Evolutionary conservation across 2,888 invertebrate genomes (phyloP).

Genomic region (Halocaridina rubra): DNA sequence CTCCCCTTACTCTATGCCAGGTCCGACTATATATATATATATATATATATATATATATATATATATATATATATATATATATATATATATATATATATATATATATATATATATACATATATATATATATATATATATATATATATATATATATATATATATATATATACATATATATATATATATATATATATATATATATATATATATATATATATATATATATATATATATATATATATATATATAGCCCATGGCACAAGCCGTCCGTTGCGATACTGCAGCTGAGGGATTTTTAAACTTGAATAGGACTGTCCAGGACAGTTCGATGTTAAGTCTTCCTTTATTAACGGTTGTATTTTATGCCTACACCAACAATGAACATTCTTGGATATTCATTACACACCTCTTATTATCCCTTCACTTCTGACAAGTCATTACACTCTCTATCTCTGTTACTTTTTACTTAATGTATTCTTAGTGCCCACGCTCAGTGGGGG

Average conservation of each 20-base stretch:
- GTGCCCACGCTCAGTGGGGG: too few species aligned
- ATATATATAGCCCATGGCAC: too few species aligned
- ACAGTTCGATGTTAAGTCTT: neutral
- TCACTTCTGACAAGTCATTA: too few species aligned
- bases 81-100: constrained; percentile 5
- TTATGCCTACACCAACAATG: too few species aligned
- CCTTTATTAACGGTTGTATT: neutral
- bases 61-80: constrained; percentile 25
- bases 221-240: neutral
- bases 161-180: constrained; percentile 44
- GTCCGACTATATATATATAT: constrained; percentile 32
- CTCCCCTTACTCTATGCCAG: too few species aligned
- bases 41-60: constrained; percentile 32
- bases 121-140: constrained; percentile 27
- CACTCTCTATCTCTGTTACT: too few species aligned
- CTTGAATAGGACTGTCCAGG: too few species aligned
- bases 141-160: constrained; percentile 39
- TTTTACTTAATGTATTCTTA: too few species aligned
- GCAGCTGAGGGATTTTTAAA: too few species aligned
- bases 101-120: constrained; percentile 9
- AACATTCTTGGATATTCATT: too few species aligned
- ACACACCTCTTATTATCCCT: too few species aligned
- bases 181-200: constrained; percentile 25
- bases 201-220: constrained; percentile 15
- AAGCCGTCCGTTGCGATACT: too few species aligned